phyloP scores from a whole-genome alignment of 2,113 vertebrate genomes.

The Glareola pratincola region DNA sequence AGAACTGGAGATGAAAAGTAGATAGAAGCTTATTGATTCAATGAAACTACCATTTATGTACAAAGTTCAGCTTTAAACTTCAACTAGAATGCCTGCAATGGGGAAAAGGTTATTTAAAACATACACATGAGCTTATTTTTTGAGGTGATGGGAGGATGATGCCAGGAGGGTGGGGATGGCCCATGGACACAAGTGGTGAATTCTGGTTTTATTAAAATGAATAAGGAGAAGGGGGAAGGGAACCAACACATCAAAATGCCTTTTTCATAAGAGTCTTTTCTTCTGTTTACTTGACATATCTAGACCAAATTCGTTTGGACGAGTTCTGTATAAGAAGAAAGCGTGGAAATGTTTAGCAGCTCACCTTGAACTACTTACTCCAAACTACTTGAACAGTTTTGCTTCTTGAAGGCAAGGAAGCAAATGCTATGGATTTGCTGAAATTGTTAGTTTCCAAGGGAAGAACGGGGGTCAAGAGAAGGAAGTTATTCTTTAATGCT shows the following conservation, averaged over 20 bases:
- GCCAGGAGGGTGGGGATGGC: no score
- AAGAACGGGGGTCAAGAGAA: not conserved
- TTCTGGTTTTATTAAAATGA: not conserved
- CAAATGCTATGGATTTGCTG: not conserved
- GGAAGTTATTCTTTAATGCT: rapidly evolving
- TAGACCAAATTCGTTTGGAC: not conserved
- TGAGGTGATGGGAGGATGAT: rapidly evolving
- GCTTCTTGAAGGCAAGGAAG: not conserved
- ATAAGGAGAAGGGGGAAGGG: rapidly evolving
- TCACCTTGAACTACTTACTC: not conserved
- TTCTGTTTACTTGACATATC: not conserved
- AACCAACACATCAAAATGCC: not conserved
- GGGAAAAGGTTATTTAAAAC: not conserved
- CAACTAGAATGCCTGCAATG: not conserved
- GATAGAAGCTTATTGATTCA: conserved; percentile 43
- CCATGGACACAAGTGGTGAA: not conserved
- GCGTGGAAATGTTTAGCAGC: not conserved
- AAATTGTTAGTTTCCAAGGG: not conserved
- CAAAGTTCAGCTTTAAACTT: conserved; percentile 51
- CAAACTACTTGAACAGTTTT: not conserved
- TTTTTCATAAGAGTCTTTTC: not conserved
- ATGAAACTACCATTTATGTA: conserved; percentile 21
- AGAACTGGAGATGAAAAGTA: conserved; percentile 28
- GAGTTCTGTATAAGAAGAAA: not conserved
- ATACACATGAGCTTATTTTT: not conserved